These are phyloP conservation scores for Amblyornis subalaris DNA, from an alignment of 2,113 vertebrate species.

Conservation along the genomic window DNA sequence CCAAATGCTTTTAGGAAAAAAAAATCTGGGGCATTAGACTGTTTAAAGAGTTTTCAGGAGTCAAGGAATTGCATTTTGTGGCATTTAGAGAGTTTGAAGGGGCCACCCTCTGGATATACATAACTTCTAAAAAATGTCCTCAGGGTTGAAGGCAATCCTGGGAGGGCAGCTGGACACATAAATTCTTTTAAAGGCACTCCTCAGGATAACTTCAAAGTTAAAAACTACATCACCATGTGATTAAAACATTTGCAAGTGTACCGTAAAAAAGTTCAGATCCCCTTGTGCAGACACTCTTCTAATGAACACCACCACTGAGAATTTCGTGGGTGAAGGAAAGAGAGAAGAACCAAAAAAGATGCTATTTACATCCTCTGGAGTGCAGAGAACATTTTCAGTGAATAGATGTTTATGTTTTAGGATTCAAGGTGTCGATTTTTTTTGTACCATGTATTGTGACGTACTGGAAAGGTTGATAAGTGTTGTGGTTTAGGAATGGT, in stretches of 20 bases:
- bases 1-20: background rate
- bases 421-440: background rate
- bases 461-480: background rate
- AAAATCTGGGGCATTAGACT: background rate
- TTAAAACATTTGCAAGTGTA: background rate
- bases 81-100: background rate
- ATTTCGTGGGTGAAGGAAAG: background rate
- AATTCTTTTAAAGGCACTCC: background rate
- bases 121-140: background rate
- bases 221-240: background rate
- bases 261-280: background rate
- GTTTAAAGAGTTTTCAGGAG: background rate
- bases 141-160: background rate
- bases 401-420: background rate
- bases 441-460: background rate
- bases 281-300: background rate
- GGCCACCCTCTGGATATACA: background rate
- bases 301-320: background rate
- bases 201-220: background rate
- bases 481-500: background rate
- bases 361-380: background rate
- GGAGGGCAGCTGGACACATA: background rate
- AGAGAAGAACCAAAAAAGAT: background rate
- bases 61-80: background rate
- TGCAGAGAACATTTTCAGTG: background rate